Base-by-base conservation (phyloP, 1,140 invertebrate genomes). In the Bombus breviceps region DNA sequence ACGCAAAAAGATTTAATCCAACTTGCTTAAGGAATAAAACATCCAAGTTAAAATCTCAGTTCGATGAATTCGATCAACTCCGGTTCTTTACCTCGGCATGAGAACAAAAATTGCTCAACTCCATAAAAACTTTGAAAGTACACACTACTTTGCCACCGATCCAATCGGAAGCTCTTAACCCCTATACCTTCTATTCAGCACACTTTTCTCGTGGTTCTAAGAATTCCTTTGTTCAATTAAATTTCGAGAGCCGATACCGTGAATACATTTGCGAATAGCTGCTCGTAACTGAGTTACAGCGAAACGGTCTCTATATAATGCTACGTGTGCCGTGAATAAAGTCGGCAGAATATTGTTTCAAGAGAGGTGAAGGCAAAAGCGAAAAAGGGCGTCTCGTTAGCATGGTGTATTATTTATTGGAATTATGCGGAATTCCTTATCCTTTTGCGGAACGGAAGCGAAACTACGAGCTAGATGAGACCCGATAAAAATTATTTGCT, bases 221-320 rank as follows among this genome's bases (percentile, higher is more conserved):
- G 64, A 43, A 43, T 68, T 68, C 41, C 41, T 79, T 79, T 79
- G 77, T 79, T 25, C 77, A 79, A 79, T 79, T 69, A 79, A 79
- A 32, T 47, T 68, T 47, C n/a, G 13, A 68, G 43, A 10, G 8
- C 32, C 41, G 64, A 39, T 79, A 79, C 41, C 64, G 32, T 68
- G 64, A 79, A 79, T 79, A 69, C 41, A 69, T 79, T 79, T 68
- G 37, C 57, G 32, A 79, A 79, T 32, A 10, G 77, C 53, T 6
- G 74, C 22, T 64, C 39, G 41, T 66, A 68, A 79, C 62, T 22
- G 77, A 66, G 43, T 79, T 53, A 68, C 25, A 53, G 1, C 22
- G 64, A 68, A 68, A 37, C 25, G n/a, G 41, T 47, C 41, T 15
- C 41, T 37, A 39, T 43, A 64, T 41, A 79, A 79, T 15, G n/a